phyloP scores from a whole-genome alignment of 2,888 invertebrate genomes.

The Synergus gifuensis region DNA sequence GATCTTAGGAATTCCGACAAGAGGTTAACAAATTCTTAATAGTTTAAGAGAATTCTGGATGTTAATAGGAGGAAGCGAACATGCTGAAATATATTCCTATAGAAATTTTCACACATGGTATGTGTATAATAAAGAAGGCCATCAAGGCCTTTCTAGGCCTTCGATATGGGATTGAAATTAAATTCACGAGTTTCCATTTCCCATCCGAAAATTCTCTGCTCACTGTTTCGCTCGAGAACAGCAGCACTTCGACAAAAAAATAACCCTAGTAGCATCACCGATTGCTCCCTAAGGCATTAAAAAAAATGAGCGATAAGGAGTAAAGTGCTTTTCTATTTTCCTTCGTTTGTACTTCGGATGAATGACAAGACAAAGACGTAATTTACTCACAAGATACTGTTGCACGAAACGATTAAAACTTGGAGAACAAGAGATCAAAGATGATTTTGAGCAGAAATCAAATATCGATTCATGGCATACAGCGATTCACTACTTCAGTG shows the following conservation, averaged over 20 bases:
- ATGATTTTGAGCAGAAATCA: conserved; percentile 26
- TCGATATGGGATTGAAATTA: conserved; percentile 30
- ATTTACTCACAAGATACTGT: conserved; percentile 39
- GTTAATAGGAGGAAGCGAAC: conserved; percentile 19
- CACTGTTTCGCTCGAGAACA: conserved; percentile 16
- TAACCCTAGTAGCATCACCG: conserved; percentile 9
- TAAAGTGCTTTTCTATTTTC: conserved; percentile 10
- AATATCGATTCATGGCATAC: conserved; percentile 31
- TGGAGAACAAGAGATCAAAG: conserved; percentile 36
- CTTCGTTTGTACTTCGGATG: conserved; percentile 23
- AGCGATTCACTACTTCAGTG: conserved; percentile 22
- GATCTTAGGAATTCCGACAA: conserved; percentile 35
- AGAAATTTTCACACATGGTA: neutral
- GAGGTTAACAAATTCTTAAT: neutral
- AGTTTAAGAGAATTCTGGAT: conserved; percentile 5
- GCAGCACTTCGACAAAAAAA: conserved; percentile 9
- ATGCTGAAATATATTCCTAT: conserved; percentile 31
- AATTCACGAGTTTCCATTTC: conserved; percentile 32
- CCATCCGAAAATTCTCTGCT: conserved; percentile 13
- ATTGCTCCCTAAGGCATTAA: conserved; percentile 12
- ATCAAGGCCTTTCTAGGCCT: neutral
- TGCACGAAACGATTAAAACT: conserved; percentile 30
- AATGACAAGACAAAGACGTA: conserved; percentile 40
- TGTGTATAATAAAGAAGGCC: neutral
- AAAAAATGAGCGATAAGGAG: conserved; percentile 15